Evolutionary conservation across 2,113 vertebrate species (phyloP), one percentile per base, ranked within the genome.

Genomic region (Dicentrarchus labrax): DNA sequence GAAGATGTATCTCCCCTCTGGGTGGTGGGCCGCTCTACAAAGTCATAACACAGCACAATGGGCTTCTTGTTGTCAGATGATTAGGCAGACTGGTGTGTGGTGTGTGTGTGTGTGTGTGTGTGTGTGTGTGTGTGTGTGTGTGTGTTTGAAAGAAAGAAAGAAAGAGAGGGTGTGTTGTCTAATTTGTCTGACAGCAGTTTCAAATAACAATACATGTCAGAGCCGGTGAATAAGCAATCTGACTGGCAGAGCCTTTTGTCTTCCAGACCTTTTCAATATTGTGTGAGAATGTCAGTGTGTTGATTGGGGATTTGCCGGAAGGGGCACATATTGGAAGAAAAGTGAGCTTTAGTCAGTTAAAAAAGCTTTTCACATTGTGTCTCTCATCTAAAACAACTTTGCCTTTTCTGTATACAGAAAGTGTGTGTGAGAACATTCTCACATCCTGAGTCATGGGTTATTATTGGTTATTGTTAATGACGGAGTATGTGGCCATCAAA

Each of bases 141-240:
- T 5, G 48, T 7, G 30, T 30, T 30, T 30, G 48, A 64, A 24
- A 53, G 73, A 53, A 48, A 36, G 47, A 53, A 2, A 59, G 17
- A 36, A 11, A 11, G 56, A 17, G 39, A 17, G 56, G 38, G 79
- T 69, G 61, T 77, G 76, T 69, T 82, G 84, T 86, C 24, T 85
- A 60, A 78, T 92, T 92, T 92, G 90, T 91, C 87, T 92, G 89
- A 88, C 90, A 92, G 88, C 59, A 65, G 83, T 89, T 90, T 93
- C 90, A 92, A 89, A 93, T 88, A 89, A 94, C 92, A 93, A 91
- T 92, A 86, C 88, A 91, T 90, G 92, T 92, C 92, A 90, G 76
- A 84, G 79, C 82, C 4, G 30, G 53, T 90, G 88, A 94, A 93
- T 89, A 84, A 87, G 82, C 84, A 75, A 81, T 68, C 66, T 92